phyloP scores from a whole-genome alignment of 2,113 vertebrate genomes.

The Eublepharis macularius region DNA sequence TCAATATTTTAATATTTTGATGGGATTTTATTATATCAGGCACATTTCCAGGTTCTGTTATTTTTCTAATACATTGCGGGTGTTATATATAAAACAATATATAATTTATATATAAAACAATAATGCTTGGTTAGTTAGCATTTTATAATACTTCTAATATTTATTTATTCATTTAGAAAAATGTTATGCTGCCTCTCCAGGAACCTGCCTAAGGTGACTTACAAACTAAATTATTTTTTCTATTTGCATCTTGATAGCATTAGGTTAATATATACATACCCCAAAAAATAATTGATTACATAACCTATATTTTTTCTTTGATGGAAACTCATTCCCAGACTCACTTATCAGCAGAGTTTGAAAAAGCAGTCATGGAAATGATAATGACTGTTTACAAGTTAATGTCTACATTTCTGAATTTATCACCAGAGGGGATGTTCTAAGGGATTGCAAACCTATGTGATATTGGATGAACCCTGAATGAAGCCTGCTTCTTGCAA shows the following conservation, averaged over 20 bases:
- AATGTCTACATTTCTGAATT: neutral
- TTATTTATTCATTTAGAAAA: too few relatives aligned
- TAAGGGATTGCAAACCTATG: too few relatives aligned
- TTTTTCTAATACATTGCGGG: too few relatives aligned
- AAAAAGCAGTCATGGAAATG: constrained; percentile 24
- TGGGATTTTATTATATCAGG: too few relatives aligned
- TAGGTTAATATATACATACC: constrained; percentile 3
- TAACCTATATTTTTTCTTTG: constrained; percentile 10
- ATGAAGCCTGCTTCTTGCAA: neutral
- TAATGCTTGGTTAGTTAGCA: neutral
- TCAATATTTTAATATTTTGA: too few relatives aligned
- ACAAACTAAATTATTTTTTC: neutral
- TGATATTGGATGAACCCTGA: too few relatives aligned
- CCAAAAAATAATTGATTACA: neutral
- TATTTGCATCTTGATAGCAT: neutral
- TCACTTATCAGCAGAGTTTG: neutral
- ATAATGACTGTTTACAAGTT: neutral
- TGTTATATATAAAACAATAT: too few relatives aligned
- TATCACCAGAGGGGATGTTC: too few relatives aligned
- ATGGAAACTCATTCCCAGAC: constrained; percentile 12
- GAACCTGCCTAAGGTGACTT: too few relatives aligned
- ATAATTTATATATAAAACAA: neutral
- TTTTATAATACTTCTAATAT: neutral
- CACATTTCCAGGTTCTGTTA: too few relatives aligned
- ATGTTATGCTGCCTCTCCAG: too few relatives aligned